Base-by-base conservation (phyloP, 2,888 invertebrate species). In the Phlogophora meticulosa region DNA sequence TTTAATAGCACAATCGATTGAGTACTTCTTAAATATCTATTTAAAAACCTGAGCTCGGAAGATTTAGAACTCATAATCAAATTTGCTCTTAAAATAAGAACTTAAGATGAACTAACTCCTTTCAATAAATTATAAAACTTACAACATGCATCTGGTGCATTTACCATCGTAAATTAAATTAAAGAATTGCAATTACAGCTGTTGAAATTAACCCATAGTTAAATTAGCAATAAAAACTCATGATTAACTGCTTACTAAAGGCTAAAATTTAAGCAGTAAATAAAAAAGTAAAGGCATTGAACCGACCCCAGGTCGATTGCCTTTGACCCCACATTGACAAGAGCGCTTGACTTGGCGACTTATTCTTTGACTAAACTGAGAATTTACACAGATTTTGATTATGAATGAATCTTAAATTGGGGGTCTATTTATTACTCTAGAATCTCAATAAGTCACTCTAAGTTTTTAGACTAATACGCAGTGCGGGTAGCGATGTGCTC, bases 321-420 rank as follows among this genome's bases (percentile, higher is more conserved):
- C 89, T 88, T 83, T 87, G 85, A 90, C 87, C 88, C 81, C 81
- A 65, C 78, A 61, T 80, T 85, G 83, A 82, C 84, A 83, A 77
- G 74, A 72, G 17, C 80, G 76, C 55, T 45, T 40, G 45, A 49
- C 61, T 68, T 59, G 20, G 42, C 42, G 36, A 58, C 57, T 69
- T 61, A 60, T 55, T 65, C 53, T 59, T 73, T 51, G 42, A 56
- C 51, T 45, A 20, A 36, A 64, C 59, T 56, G 49, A 55, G 57
- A 51, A 34, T 79, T 49, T 38, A 69, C 43, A 24, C 28, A 24
- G 63, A 51, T 69, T 76, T 78, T 28, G 2, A 48, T 7, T 20
- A 15, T 40, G 0, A 28, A 36, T 53, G 7, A n/a, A 11, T 38
- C 1, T 34, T 7, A 42, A 60, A 38, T 65, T 1, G 1, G 3